Evolutionary conservation across 2,888 invertebrate genomes (phyloP), one percentile per base, ranked within the genome.

Genomic region (Latrodectus elegans): DNA sequence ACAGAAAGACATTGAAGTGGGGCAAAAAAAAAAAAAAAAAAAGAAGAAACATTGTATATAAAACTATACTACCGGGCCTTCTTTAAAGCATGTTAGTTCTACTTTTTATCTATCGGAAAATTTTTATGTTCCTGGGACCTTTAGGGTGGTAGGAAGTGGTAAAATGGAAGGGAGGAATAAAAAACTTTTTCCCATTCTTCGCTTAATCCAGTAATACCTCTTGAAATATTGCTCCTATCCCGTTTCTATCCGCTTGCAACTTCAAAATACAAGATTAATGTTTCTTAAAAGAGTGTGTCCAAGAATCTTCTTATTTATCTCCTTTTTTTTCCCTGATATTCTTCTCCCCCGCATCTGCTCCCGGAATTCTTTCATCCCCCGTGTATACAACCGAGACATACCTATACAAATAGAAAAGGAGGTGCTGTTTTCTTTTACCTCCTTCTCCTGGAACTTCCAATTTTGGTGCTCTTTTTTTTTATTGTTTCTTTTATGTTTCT

Each of bases 181-280:
- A 70, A 75, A 71, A 38, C 22, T 72, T 11, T 10, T 22, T 73
- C 65, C 73, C 67, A 81, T 86, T 76, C 76, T 77, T 60, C 86
- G 64, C 81, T 60, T 86, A 86, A 86, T 86, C 81, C 86, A 81
- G 77, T 81, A 86, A 86, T 86, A 86, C 86, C 86, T 77, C 80
- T 86, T 81, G 86, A 86, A 86, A 86, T 80, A 86, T 86, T 86
- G 81, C 81, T 52, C 77, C 86, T 86, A 77, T 81, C 81, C 52
- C 22, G 67, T 71, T 65, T 71, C 75, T 75, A 86, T 86, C 76
- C 86, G n/a, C 52, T 80, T 72, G 49, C 81, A 86, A 86, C 86
- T 86, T 81, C 81, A 86, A 81, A 86, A 86, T 81, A 86, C 76
- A 86, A 86, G 86, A 86, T 86, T 81, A 86, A 86, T 86, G 77